Conservation (phyloP, 2,888 invertebrate species). For the Hypsopygia costalis region DNA sequence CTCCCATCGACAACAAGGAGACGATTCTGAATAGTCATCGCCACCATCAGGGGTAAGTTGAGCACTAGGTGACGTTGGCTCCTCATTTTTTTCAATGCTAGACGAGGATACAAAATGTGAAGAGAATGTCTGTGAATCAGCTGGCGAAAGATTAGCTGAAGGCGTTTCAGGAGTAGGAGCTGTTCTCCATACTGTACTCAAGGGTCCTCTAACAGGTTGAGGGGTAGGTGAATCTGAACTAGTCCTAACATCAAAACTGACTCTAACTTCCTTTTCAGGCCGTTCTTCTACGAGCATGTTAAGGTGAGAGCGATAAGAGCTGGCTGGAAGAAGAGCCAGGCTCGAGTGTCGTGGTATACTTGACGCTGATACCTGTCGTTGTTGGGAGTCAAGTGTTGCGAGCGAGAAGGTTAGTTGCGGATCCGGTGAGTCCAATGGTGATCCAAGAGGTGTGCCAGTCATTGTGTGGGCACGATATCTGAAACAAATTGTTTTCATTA, state of each 20-base stretch:
- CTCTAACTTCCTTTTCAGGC: conserved; percentile 68
- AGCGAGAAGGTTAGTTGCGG: conserved; percentile 84
- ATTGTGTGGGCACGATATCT: conserved; percentile 92
- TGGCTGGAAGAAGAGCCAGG: conserved; percentile 68
- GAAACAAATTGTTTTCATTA: conserved; percentile 52
- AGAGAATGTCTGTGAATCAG: conserved; percentile 82
- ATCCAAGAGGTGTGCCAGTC: conserved; percentile 88
- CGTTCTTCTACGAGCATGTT: conserved; percentile 74
- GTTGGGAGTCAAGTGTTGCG: conserved; percentile 79
- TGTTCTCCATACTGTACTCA: conserved; percentile 68
- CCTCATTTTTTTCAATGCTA: conserved; percentile 69
- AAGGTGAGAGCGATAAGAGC: conserved; percentile 71
- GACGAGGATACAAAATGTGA: conserved; percentile 81
- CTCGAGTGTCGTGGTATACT: conserved; percentile 73
- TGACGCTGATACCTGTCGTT: conserved; percentile 83
- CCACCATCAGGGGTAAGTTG: conserved; percentile 80
- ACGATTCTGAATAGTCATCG: conserved; percentile 61
- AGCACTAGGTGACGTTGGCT: conserved; percentile 78
- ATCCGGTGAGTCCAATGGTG: conserved; percentile 91
- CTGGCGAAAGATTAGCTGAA: conserved; percentile 82
- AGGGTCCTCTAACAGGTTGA: conserved; percentile 63
- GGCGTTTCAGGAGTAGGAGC: conserved; percentile 84
- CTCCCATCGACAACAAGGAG: conserved; percentile 83
- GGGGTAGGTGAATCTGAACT: conserved; percentile 54
- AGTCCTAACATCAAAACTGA: conserved; percentile 67